These are phyloP conservation scores for Arizona elegans DNA, from an alignment of 2,113 vertebrate genomes.

Conservation along the genomic window DNA sequence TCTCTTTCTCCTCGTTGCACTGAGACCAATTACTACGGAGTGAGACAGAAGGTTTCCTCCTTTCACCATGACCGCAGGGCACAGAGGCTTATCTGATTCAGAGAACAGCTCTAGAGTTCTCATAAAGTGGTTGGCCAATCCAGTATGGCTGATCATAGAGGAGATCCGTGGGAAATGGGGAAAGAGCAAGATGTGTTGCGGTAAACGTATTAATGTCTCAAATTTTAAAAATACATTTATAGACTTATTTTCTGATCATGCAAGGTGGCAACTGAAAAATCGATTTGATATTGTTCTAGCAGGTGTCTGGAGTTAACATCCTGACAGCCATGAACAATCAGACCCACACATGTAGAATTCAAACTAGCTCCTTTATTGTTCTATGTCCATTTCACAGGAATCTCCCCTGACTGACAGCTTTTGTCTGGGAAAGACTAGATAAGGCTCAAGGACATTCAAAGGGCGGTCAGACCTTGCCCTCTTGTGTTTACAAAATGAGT, in stretches of 20 bases:
- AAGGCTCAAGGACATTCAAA: background rate
- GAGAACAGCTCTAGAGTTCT: background rate
- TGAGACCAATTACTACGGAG: conserved; percentile 27
- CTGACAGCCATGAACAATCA: background rate
- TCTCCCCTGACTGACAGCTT: background rate
- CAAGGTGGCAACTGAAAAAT: background rate
- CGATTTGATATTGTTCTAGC: background rate
- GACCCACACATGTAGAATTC: background rate
- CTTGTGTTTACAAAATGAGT: background rate
- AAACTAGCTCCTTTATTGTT: background rate
- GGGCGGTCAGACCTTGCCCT: background rate
- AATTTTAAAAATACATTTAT: background rate
- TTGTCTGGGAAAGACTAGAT: background rate
- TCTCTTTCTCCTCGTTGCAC: conserved; percentile 5
- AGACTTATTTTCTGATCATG: background rate
- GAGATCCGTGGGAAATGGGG: background rate
- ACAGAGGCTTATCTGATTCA: background rate
- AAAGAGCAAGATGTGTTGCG: background rate
- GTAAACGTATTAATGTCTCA: background rate
- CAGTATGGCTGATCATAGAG: background rate
- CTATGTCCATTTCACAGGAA: background rate
- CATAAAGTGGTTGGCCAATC: background rate
- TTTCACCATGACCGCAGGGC: background rate
- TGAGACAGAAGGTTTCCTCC: background rate
- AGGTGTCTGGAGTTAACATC: background rate